phyloP scores from a whole-genome alignment of 1,140 invertebrate genomes.

The Megalopta genalis region DNA sequence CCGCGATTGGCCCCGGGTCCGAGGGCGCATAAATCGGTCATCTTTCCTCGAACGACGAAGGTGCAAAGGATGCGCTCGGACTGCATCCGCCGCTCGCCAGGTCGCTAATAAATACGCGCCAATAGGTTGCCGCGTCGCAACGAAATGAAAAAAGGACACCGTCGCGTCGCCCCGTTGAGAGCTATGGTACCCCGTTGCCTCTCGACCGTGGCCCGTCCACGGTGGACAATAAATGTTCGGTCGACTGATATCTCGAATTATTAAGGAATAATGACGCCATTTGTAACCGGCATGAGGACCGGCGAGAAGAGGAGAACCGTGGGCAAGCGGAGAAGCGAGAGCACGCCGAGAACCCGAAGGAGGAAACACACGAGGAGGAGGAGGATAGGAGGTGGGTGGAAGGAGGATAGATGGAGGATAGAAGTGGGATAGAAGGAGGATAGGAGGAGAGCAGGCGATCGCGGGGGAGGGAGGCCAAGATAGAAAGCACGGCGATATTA shows the following conservation, averaged over 20 bases:
- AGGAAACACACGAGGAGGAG: not conserved
- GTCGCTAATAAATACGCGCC: constrained; percentile 56
- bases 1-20: constrained; percentile 21
- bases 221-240: constrained; percentile 56
- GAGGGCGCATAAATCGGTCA: constrained; percentile 48
- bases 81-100: not conserved
- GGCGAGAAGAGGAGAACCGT: constrained; percentile 36
- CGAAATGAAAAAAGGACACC: constrained; percentile 6
- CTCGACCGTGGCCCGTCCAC: constrained; percentile 1
- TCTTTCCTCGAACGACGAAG: constrained; percentile 21
- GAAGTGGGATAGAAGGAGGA: not conserved
- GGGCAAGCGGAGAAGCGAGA: not conserved
- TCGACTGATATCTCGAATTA: constrained; percentile 62
- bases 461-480: constrained; percentile 16
- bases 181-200: constrained; percentile 25
- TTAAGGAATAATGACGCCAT: constrained; percentile 69
- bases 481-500: constrained; percentile 60
- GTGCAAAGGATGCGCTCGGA: constrained; percentile 10
- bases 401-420: not conserved
- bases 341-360: not conserved
- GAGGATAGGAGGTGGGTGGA: not conserved
- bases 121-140: constrained; percentile 31
- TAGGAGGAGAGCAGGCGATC: not conserved
- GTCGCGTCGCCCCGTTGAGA: constrained; percentile 10
- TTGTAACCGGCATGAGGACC: constrained; percentile 62